phyloP scores from a whole-genome alignment of 2,797 vertebrate species.

The Lepus oiostolus region DNA sequence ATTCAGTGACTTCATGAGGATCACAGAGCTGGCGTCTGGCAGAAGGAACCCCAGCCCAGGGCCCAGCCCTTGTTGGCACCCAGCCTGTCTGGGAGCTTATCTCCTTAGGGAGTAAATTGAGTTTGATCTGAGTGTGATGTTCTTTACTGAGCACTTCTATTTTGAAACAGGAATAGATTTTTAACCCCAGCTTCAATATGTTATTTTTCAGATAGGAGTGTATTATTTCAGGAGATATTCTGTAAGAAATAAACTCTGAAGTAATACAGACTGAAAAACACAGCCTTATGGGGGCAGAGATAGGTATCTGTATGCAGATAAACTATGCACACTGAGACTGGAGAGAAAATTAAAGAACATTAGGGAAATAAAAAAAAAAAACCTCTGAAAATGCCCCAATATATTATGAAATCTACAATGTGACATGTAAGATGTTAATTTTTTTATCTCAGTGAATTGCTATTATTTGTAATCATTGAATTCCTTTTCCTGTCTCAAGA shows the following conservation, averaged over 20 bases:
- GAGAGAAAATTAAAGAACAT: background rate
- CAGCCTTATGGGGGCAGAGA: background rate
- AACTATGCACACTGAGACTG: slow-evolving; percentile 10
- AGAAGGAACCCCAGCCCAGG: background rate
- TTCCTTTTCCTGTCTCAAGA: background rate
- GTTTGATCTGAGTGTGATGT: slow-evolving; percentile 6
- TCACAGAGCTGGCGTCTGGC: background rate
- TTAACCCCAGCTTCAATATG: background rate
- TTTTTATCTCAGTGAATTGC: background rate
- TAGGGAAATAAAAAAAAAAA: slow-evolving; percentile 43
- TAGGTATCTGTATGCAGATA: background rate
- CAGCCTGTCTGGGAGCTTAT: background rate
- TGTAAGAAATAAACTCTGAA: background rate
- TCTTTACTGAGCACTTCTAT: background rate
- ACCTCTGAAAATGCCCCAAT: background rate
- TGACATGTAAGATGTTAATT: background rate
- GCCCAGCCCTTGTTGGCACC: background rate
- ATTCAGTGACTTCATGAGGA: background rate
- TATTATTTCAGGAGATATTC: background rate
- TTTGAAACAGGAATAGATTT: slow-evolving; percentile 41
- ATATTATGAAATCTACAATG: background rate
- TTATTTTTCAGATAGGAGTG: slow-evolving; percentile 19
- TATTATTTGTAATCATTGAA: background rate
- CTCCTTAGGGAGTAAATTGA: background rate
- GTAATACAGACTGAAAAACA: background rate